Base-by-base conservation (phyloP, 1,140 invertebrate genomes). In the Linepithema humile region DNA sequence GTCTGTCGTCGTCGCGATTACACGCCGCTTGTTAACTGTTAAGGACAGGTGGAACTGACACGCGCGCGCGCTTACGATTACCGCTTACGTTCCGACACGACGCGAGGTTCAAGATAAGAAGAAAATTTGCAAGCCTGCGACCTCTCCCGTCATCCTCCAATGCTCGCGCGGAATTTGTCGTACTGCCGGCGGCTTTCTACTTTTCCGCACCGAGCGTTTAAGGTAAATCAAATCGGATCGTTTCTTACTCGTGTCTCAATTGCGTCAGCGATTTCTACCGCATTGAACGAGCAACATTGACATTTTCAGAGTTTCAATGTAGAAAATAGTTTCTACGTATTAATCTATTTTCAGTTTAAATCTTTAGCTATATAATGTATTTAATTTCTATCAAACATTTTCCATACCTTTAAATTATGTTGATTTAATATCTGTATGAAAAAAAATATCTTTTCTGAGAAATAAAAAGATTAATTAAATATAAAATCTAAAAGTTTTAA, bases 41-140 rank as follows among this genome's bases (percentile, higher is more conserved):
- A 70, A 80, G 64, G 64, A 80, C 75, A 80, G 75, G 48, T 69
- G 75, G 64, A 55, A 70, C 75, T n/a, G 48, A 80, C 23, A 80
- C 23, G 48, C 57, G 73, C 57, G 15, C 32, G 26, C 62, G 48
- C 23, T 78, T 48, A 43, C 35, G 64, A 70, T 78, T 69, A 67
- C 29, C 45, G 48, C 20, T 69, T 69, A 55, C 75, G 62, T 55
- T 35, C 73, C 70, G 35, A 40, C 72, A 62, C 72, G 55, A 60
- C 73, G 40, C 73, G 38, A 70, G 23, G 75, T 55, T 75, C 73
- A 62, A 62, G 75, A 80, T 80, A 80, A 80, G 75, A 69, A 78
- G 62, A 69, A 80, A 80, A 80, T 80, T 80, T 80, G 75, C 75
- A 80, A 80, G 35, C 35, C 75, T 69, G 75, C 75, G 75, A 80